Evolutionary conservation across 1,140 invertebrate species (phyloP).

Genomic region (Lutraria rhynchaena): DNA sequence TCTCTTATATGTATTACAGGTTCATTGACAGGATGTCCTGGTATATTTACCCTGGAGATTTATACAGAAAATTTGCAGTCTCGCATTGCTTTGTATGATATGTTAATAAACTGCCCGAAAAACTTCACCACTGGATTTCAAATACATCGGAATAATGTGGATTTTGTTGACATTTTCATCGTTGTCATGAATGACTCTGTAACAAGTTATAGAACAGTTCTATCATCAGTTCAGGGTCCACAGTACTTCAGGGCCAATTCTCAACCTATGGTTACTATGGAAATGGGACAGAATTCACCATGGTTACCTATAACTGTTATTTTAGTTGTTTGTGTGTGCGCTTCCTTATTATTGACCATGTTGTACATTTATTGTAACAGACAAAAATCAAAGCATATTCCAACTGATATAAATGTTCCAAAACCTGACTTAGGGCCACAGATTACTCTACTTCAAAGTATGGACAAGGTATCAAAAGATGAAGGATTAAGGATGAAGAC

Average conservation of each 20-base stretch:
- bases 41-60: slow-evolving; percentile 71
- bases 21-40: slow-evolving; percentile 68
- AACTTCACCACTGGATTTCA: slow-evolving; percentile 68
- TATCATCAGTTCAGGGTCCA: slow-evolving; percentile 67
- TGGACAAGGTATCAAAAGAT: slow-evolving; percentile 58
- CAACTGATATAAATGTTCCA: slow-evolving; percentile 33
- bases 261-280: background rate
- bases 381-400: slow-evolving; percentile 24
- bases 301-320: slow-evolving; percentile 70
- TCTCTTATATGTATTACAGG: slow-evolving; percentile 61
- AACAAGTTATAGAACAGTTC: slow-evolving; percentile 66
- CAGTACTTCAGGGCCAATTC: slow-evolving; percentile 20
- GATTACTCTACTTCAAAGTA: slow-evolving; percentile 56
- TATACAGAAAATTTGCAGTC: slow-evolving; percentile 70
- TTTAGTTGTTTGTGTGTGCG: slow-evolving; percentile 56
- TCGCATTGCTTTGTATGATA: slow-evolving; percentile 69
- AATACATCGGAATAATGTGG: slow-evolving; percentile 42
- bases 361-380: slow-evolving; percentile 36
- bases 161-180: slow-evolving; percentile 65
- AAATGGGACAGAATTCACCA: slow-evolving; percentile 45
- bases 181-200: slow-evolving; percentile 71
- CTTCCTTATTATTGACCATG: slow-evolving; percentile 58
- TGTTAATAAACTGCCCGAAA: slow-evolving; percentile 69
- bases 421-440: slow-evolving; percentile 48
- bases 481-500: slow-evolving; percentile 39